phyloP scores from a whole-genome alignment of 2,797 vertebrate genomes.

The Pogonophryne albipinna region DNA sequence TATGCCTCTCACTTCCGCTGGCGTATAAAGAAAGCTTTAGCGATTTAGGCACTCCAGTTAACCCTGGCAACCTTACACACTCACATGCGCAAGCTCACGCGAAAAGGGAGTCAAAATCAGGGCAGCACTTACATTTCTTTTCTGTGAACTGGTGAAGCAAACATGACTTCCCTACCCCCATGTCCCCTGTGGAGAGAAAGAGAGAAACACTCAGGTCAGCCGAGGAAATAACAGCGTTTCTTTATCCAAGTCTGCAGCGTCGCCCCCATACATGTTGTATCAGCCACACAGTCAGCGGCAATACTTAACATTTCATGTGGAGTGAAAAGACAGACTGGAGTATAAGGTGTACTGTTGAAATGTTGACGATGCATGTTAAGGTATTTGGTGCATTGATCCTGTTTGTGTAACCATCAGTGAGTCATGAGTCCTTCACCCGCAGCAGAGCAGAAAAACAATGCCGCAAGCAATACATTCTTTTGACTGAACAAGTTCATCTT shows the following conservation, averaged over 20 bases:
- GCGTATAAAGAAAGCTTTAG: constrained; percentile 62
- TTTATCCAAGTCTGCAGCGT: constrained; percentile 42
- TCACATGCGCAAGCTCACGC: not conserved
- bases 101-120: constrained; percentile 25
- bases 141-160: constrained; percentile 99
- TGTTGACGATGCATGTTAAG: not conserved
- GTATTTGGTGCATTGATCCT: not conserved
- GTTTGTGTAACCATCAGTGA: not conserved
- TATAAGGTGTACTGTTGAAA: not conserved
- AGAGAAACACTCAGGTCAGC: constrained; percentile 52
- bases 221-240: constrained; percentile 40
- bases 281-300: not conserved
- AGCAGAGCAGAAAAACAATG: not conserved
- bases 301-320: constrained; percentile 35
- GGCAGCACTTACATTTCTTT: constrained; percentile 97
- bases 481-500: not conserved
- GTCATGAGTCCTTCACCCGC: not conserved
- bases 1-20: constrained; percentile 62
- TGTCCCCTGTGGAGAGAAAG: constrained; percentile 88
- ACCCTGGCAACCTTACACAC: constrained; percentile 59
- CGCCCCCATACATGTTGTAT: constrained; percentile 42
- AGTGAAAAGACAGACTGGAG: not conserved
- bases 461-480: not conserved
- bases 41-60: constrained; percentile 49
- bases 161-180: constrained; percentile 99